Conservation (phyloP, 1,140 invertebrate genomes). For the Temnothorax longispinosus region DNA sequence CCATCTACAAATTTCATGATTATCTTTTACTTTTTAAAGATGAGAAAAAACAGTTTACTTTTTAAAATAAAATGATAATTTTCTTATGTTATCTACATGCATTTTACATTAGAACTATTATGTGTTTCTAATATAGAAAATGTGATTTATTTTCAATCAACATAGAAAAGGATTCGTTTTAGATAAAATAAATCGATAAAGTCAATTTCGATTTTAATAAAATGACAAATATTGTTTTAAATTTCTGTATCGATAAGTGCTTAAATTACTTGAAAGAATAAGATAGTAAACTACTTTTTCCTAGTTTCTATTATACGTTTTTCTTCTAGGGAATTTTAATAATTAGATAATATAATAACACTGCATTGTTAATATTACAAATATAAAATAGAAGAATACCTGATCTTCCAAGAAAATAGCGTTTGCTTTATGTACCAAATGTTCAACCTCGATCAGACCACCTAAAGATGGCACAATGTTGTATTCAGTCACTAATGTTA, state of each 20-base stretch:
- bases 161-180: neutral
- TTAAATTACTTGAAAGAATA: neutral
- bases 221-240: neutral
- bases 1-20: conserved; percentile 87
- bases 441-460: conserved; percentile 95
- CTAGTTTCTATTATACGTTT: neutral
- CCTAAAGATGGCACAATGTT: conserved; percentile 92
- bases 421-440: conserved; percentile 97
- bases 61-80: neutral
- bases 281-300: neutral
- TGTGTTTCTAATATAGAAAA: neutral
- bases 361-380: neutral
- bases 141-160: neutral
- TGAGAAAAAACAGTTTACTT: neutral
- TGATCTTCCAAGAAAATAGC: conserved; percentile 98
- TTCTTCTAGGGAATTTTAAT: neutral
- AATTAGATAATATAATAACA: conserved; percentile 1
- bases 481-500: conserved; percentile 96
- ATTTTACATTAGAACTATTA: neutral
- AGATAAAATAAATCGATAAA: conserved; percentile 68
- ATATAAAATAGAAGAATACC: conserved; percentile 86
- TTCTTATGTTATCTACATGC: neutral
- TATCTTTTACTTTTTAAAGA: neutral
- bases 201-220: conserved; percentile 3
- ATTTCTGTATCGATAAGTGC: neutral